A percentile compares a stretch with the other conserved stretches of the same genome.
These are phyloP conservation scores for Caretta caretta DNA, from an alignment of 2,113 vertebrate genomes.

Conservation along the genomic window DNA sequence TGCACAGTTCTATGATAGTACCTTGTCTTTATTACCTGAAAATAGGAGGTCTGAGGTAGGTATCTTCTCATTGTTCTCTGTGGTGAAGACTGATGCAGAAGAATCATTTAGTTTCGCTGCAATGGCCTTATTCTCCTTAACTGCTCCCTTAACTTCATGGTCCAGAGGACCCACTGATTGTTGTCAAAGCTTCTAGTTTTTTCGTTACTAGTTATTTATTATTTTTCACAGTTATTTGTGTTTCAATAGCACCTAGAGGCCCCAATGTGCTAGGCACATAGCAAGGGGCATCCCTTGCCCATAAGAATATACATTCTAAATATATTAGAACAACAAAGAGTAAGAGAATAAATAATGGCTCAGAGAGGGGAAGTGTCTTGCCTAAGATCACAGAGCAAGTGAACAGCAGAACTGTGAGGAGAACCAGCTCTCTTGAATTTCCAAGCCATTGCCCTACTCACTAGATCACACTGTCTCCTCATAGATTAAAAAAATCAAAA, in stretches of 20 bases:
- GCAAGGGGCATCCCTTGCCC: neutral
- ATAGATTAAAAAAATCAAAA: too few species aligned
- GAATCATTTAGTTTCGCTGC: neutral
- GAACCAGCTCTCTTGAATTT: neutral
- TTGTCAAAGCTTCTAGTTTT: neutral
- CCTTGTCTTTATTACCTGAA: neutral
- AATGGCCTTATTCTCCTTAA: neutral
- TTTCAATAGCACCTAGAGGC: neutral
- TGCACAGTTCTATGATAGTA: neutral
- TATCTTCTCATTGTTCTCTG: neutral
- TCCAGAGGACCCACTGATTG: neutral
- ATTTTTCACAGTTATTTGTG: neutral
- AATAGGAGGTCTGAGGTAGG: neutral
- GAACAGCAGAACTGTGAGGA: neutral
- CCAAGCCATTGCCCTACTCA: neutral
- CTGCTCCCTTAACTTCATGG: neutral
- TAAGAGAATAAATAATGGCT: neutral
- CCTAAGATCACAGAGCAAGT: neutral
- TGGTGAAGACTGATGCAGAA: neutral
- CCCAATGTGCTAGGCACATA: too few species aligned
- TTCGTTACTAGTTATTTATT: neutral
- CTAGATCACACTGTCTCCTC: neutral
- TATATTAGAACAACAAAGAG: neutral
- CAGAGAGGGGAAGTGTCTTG: neutral
- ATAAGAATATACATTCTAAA: neutral